phyloP scores from a whole-genome alignment of 1,140 invertebrate species.

The Bombus superbus region DNA sequence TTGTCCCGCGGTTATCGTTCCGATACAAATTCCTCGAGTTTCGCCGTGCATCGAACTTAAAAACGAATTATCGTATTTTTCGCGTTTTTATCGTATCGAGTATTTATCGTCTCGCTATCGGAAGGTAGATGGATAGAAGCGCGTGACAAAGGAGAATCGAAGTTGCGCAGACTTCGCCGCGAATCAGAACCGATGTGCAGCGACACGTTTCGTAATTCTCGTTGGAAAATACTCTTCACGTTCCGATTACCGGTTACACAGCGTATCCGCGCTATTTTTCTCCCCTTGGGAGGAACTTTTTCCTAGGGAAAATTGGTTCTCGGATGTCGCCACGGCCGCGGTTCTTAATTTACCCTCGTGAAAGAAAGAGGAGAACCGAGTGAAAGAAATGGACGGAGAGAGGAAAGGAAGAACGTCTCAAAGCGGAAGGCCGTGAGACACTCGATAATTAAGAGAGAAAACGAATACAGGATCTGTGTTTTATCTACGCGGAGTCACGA shows the following conservation, averaged over 20 bases:
- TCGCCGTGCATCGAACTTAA: too few relatives aligned
- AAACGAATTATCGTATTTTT: background rate
- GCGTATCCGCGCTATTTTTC: background rate
- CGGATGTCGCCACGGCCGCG: slow-evolving; percentile 29
- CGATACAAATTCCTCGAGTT: background rate
- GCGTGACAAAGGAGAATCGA: background rate
- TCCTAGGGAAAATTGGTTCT: slow-evolving; percentile 50
- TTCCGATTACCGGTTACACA: slow-evolving; percentile 35
- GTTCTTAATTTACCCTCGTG: slow-evolving; percentile 45
- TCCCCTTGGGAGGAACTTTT: slow-evolving; percentile 35
- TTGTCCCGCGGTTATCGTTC: slow-evolving; percentile 4
- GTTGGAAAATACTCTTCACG: background rate
- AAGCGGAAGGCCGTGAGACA: slow-evolving; percentile 52
- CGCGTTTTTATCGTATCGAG: background rate
- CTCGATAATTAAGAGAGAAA: slow-evolving; percentile 65
- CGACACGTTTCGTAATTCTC: slow-evolving; percentile 36
- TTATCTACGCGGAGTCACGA: slow-evolving; percentile 28
- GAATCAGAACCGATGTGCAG: slow-evolving; percentile 36
- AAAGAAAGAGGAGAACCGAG: slow-evolving; percentile 9
- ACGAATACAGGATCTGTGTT: slow-evolving; percentile 40
- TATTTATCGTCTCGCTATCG: background rate
- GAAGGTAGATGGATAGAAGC: background rate
- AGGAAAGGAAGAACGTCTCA: background rate
- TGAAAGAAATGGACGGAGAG: background rate
- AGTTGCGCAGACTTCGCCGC: background rate